Conservation (phyloP, 2,797 vertebrate genomes). For the Coluber constrictor region DNA sequence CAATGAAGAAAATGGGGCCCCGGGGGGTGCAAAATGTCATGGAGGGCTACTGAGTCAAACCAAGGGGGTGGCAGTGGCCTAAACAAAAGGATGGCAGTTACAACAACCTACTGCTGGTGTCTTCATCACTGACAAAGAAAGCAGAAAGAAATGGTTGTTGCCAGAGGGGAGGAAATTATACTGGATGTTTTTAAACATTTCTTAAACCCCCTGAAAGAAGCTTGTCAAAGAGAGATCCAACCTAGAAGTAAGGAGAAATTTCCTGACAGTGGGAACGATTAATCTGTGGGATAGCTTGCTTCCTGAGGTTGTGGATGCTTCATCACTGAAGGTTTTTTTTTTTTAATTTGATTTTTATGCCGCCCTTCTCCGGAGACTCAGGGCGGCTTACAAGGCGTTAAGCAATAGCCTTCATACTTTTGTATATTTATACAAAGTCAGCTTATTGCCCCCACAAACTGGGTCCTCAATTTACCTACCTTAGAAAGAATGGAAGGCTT, state of each 20-base stretch:
- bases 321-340: background rate
- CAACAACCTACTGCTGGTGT: slow-evolving; percentile 40
- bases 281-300: background rate
- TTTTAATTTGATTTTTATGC: too few species aligned
- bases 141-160: slow-evolving; percentile 42
- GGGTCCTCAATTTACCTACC: too few species aligned
- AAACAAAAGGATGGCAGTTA: slow-evolving; percentile 30
- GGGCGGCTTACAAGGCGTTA: too few species aligned
- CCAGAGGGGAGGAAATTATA: slow-evolving; percentile 60
- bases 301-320: background rate
- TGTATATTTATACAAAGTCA: too few species aligned
- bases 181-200: slow-evolving; percentile 55
- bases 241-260: background rate
- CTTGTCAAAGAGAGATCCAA: background rate
- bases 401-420: too few species aligned
- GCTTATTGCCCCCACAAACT: too few species aligned
- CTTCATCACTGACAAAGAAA: slow-evolving; percentile 49
- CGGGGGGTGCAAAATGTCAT: slow-evolving; percentile 25
- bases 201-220: background rate
- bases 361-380: too few species aligned
- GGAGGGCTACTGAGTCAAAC: background rate
- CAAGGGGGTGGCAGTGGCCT: background rate
- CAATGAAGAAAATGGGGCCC: slow-evolving; percentile 36
- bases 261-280: background rate
- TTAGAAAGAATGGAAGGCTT: too few species aligned